Percentiles rank a stretch among this genome's conserved stretches.
Conservation (phyloP, 2,888 invertebrate genomes). For the Drosophila robusta region DNA sequence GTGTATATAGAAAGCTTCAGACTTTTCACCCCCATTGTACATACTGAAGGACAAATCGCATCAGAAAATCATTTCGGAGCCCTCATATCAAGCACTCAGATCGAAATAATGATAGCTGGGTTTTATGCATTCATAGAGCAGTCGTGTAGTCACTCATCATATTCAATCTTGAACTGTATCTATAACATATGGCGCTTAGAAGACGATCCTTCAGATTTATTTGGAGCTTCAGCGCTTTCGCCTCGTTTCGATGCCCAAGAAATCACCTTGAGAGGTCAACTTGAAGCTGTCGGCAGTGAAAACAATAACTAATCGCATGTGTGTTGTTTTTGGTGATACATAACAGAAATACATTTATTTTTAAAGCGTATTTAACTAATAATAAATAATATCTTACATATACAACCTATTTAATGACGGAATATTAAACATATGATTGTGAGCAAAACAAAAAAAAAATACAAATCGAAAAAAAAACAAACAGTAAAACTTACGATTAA, state of each 20-base stretch:
- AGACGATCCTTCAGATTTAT: conserved; percentile 8
- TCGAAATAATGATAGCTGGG: conserved; percentile 4
- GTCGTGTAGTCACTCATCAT: neutral
- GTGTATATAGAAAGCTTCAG: conserved; percentile 28
- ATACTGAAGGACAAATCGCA: conserved; percentile 8
- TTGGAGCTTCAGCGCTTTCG: conserved; percentile 30
- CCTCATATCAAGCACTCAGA: conserved; percentile 10
- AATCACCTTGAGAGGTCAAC: conserved; percentile 15
- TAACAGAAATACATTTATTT: conserved; percentile 59
- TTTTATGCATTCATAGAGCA: conserved; percentile 2
- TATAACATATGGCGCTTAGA: conserved; percentile 7
- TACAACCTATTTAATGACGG: conserved; percentile 69
- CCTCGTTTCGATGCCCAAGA: conserved; percentile 29
- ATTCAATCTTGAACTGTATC: conserved; percentile 5
- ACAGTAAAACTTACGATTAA: conserved; percentile 24
- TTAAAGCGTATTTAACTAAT: conserved; percentile 63
- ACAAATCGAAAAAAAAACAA: conserved; percentile 1
- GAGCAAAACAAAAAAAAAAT: conserved; percentile 30
- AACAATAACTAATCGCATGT: conserved; percentile 68
- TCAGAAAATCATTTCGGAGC: neutral
- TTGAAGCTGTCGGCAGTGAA: conserved; percentile 37
- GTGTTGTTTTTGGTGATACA: conserved; percentile 69
- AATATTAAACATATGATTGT: conserved; percentile 74
- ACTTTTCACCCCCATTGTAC: conserved; percentile 11
- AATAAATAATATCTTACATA: conserved; percentile 49